A percentile compares a stretch with the other conserved stretches of the same genome.
phyloP scores from a whole-genome alignment of 2,113 vertebrate species.

The Ceuthmochares aereus region DNA sequence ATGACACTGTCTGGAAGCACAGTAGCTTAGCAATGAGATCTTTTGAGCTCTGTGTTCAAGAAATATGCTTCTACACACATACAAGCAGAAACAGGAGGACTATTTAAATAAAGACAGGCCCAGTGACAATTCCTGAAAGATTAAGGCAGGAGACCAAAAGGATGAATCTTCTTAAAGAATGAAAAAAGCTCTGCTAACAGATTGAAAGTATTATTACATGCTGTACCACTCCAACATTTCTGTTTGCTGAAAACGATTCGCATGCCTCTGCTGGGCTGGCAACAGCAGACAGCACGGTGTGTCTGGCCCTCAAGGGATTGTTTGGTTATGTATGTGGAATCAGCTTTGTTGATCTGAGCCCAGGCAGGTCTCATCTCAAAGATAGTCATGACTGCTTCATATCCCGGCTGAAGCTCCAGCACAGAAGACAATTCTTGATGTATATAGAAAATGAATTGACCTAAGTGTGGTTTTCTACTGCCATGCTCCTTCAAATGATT shows the following conservation, averaged over 20 bases:
- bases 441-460: neutral
- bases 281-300: neutral
- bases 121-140: neutral
- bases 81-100: neutral
- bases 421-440: neutral
- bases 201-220: neutral
- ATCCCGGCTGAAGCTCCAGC: neutral
- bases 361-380: neutral
- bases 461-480: neutral
- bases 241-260: neutral
- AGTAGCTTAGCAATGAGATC: neutral
- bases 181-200: neutral
- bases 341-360: neutral
- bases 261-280: neutral
- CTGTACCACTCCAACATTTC: neutral
- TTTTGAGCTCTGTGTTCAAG: neutral
- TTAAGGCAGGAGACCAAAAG: neutral
- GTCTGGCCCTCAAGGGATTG: neutral
- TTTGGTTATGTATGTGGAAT: neutral
- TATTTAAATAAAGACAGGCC: constrained; percentile 12
- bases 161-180: neutral
- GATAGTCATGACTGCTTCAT: neutral
- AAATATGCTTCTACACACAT: neutral
- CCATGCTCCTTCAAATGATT: neutral
- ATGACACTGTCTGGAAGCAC: constrained; percentile 1